phyloP scores from a whole-genome alignment of 2,888 invertebrate genomes.

The Volucella zonaria region DNA sequence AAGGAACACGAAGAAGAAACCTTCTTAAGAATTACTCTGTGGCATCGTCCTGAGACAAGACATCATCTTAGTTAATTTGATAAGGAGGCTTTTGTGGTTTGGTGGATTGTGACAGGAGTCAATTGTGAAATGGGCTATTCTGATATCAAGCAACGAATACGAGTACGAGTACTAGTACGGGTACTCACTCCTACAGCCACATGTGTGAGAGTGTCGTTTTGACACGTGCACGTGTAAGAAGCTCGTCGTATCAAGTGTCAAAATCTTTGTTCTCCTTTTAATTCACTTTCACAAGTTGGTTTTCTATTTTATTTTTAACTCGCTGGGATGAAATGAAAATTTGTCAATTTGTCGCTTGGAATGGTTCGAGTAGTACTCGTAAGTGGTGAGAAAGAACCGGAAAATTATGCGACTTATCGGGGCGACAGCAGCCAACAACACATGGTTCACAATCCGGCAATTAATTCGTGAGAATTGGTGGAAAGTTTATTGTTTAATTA shows the following conservation, averaged over 20 bases:
- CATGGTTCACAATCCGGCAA: slow-evolving; percentile 54
- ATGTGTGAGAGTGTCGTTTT: slow-evolving; percentile 65
- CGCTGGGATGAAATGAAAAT: slow-evolving; percentile 42
- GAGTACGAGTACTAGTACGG: too few species aligned
- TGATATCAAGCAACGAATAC: too few species aligned
- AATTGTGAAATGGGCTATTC: slow-evolving; percentile 48
- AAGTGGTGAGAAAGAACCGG: slow-evolving; percentile 62
- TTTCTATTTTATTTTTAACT: slow-evolving; percentile 21
- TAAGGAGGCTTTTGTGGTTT: slow-evolving; percentile 73
- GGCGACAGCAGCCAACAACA: slow-evolving; percentile 24
- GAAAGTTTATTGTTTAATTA: slow-evolving; percentile 72
- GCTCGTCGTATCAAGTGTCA: slow-evolving; percentile 81
- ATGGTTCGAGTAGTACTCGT: too few species aligned
- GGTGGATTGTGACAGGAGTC: slow-evolving; percentile 69
- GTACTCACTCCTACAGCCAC: slow-evolving; percentile 20
- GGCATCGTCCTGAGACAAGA: slow-evolving; percentile 56
- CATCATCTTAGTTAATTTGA: slow-evolving; percentile 72
- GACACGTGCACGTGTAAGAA: slow-evolving; percentile 69
- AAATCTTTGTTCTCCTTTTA: slow-evolving; percentile 75
- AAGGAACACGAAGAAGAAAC: slow-evolving; percentile 13
- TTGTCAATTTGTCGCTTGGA: slow-evolving; percentile 60
- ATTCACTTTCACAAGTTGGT: slow-evolving; percentile 23
- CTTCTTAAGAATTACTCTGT: slow-evolving; percentile 52
- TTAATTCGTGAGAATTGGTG: slow-evolving; percentile 72
- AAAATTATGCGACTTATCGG: slow-evolving; percentile 41